A percentile compares a stretch with the other conserved stretches of the same genome.
Evolutionary conservation across 2,888 invertebrate genomes (phyloP).

Genomic region (Rhagium mordax): DNA sequence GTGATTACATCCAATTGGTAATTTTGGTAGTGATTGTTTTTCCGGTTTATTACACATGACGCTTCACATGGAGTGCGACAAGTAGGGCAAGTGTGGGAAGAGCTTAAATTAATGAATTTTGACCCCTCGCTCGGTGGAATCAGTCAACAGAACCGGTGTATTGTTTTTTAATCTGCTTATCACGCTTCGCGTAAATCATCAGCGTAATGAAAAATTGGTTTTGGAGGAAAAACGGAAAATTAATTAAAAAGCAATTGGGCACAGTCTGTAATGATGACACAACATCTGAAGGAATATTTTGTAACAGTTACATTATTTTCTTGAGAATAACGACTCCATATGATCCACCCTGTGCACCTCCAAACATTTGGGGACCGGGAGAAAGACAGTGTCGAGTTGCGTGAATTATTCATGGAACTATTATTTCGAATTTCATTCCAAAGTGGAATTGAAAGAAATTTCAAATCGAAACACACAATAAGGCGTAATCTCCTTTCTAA

Average conservation of each 20-base stretch:
- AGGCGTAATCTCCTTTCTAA: neutral
- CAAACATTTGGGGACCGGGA: neutral
- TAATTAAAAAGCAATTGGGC: no score
- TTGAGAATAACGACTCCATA: no score
- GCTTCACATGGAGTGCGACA: neutral
- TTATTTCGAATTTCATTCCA: constrained; percentile 19
- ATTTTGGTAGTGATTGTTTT: neutral
- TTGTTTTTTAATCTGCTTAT: neutral
- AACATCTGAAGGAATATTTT: no score
- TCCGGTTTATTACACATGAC: neutral
- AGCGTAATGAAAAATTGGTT: neutral
- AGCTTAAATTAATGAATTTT: neutral
- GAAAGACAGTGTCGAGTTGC: neutral
- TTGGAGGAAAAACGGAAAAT: neutral
- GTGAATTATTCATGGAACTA: constrained; percentile 23
- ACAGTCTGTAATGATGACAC: no score
- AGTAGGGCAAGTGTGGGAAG: neutral
- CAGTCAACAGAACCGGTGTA: neutral
- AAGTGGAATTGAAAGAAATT: neutral
- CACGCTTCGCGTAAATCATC: neutral
- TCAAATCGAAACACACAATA: constrained; percentile 7
- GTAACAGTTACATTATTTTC: no score
- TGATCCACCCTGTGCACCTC: neutral
- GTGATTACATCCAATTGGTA: neutral
- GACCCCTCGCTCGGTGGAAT: neutral